A percentile compares a stretch with the other conserved stretches of the same genome.
Evolutionary conservation across 2,797 vertebrate species (phyloP).

Genomic region (Hypotaenidia okinawae): DNA sequence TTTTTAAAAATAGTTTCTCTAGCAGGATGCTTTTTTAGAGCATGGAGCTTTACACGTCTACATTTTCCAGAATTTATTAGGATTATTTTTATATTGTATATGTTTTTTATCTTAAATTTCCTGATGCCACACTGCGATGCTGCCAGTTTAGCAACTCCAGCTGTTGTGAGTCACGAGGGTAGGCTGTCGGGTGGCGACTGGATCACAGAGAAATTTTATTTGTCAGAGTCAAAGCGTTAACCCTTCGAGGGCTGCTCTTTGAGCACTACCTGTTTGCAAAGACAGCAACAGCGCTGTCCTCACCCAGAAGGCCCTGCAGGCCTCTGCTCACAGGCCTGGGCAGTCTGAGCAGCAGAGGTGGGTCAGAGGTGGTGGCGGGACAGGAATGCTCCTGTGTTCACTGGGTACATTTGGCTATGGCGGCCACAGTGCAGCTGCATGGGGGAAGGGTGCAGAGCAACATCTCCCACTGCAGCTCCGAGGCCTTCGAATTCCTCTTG

Average conservation of each 20-base stretch:
- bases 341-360: not conserved
- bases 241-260: not conserved
- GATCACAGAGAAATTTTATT: not conserved
- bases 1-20: conserved; percentile 75
- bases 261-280: not conserved
- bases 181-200: conserved; percentile 25
- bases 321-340: fast-evolving
- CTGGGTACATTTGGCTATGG: not conserved
- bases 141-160: conserved; percentile 46
- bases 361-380: not conserved
- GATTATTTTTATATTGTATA: conserved; percentile 24
- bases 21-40: conserved; percentile 51
- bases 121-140: not conserved
- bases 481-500: conserved; percentile 32
- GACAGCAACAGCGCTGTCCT: fast-evolving
- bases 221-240: conserved; percentile 20
- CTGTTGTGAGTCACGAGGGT: conserved; percentile 18
- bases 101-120: conserved; percentile 30
- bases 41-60: conserved; percentile 16
- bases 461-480: not conserved
- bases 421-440: fast-evolving
- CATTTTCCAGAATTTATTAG: conserved; percentile 56
- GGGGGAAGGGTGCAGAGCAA: not conserved
- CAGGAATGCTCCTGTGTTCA: not conserved
- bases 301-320: not conserved